Evolutionary conservation across 2,888 invertebrate genomes (phyloP).

Genomic region (Ochropacha duplaris): DNA sequence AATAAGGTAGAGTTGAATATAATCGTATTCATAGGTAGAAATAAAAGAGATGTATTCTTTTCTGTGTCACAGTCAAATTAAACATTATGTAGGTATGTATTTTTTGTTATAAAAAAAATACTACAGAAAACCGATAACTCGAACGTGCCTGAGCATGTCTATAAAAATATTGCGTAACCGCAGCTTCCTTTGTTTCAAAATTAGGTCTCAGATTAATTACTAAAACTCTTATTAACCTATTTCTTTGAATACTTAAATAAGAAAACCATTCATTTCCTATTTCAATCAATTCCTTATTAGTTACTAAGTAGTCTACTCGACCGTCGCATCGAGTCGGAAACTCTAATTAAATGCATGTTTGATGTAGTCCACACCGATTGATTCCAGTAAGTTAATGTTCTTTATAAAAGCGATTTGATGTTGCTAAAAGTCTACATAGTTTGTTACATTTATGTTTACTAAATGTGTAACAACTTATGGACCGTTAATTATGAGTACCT

Average conservation of each 20-base stretch:
- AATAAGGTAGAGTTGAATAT: no score
- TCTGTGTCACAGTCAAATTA: no score
- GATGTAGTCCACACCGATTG: background rate
- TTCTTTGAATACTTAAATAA: background rate
- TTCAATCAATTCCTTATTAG: background rate
- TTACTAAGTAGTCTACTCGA: no score
- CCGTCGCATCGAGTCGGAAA: no score
- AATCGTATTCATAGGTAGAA: no score
- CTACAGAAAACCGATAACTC: no score
- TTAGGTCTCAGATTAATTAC: background rate
- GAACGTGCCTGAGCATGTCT: background rate
- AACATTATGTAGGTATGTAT: background rate
- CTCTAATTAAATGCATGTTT: background rate
- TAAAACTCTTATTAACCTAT: background rate
- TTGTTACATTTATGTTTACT: no score
- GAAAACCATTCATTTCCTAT: conserved; percentile 1
- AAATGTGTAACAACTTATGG: no score
- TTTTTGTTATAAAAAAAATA: background rate
- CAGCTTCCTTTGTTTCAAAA: background rate
- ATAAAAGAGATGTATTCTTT: no score
- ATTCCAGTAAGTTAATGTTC: background rate
- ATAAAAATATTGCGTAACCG: background rate
- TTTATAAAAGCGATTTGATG: no score
- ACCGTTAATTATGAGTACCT: no score
- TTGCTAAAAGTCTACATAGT: no score